Percentiles rank a stretch among this genome's conserved stretches.
These are phyloP conservation scores for Chloropsis cyanopogon DNA, from an alignment of 2,113 vertebrate genomes.

Conservation along the genomic window DNA sequence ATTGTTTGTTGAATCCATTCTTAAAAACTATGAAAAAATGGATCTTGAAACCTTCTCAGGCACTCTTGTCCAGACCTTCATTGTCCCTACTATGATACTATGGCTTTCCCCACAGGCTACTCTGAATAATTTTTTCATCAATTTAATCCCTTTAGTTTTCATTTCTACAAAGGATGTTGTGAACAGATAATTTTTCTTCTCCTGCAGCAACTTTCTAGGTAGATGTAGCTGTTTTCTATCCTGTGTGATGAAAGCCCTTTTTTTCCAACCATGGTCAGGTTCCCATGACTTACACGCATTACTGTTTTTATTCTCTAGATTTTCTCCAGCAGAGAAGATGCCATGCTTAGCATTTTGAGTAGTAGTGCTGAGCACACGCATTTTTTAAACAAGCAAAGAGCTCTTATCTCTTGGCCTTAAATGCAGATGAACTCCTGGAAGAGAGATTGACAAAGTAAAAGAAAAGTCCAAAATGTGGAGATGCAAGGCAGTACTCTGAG, in stretches of 20 bases:
- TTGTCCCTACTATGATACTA: background rate
- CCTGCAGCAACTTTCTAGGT: background rate
- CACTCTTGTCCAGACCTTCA: background rate
- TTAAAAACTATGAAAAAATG: background rate
- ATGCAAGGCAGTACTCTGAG: background rate
- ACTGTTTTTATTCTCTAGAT: background rate
- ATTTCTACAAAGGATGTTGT: background rate
- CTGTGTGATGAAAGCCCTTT: background rate
- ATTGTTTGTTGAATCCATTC: background rate
- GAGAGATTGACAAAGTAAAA: background rate
- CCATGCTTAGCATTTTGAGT: background rate
- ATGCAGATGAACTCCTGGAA: background rate
- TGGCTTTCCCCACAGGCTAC: background rate
- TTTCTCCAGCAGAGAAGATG: background rate
- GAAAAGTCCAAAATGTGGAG: background rate
- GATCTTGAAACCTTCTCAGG: background rate
- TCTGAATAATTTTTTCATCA: background rate
- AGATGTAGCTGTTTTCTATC: background rate
- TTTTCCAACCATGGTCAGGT: background rate
- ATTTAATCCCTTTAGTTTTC: background rate
- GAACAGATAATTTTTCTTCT: background rate
- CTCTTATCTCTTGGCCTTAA: background rate
- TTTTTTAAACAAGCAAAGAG: background rate
- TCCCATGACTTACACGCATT: accelerated
- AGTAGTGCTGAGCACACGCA: background rate